Evolutionary conservation across 2,113 vertebrate genomes (phyloP), one percentile per base, ranked within the genome.

Genomic region (Gracilinanus agilis): DNA sequence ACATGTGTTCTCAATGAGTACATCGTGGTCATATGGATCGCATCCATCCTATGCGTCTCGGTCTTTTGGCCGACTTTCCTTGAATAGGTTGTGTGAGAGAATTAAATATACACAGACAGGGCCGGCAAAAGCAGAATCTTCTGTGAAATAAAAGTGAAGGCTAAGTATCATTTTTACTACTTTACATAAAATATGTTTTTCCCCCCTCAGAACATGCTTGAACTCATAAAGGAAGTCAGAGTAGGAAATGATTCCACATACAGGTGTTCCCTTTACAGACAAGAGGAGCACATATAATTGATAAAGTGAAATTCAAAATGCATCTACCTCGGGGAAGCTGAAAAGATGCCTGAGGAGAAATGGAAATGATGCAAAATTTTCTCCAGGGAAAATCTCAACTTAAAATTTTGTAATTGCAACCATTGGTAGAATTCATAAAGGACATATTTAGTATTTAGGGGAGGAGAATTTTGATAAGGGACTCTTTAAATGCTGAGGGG

Each of bases 341-440:
- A 94, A 95, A 90, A 90, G 90, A 93, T 95, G 95, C 92, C 95
- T 90, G 40, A 24, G 54, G n/a, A 44, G 91, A 92, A 93, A 83
- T 83, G 94, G 90, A 83, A 13, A 94, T 0, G n/a, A 83, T 40
- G 92, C 94, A 93, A 53, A 91, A 91, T 95, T 95, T 97, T 96
- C 91, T 89, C 44, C 94, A 96, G 95, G 96, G 93, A 96, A 97
- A 98, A 96, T 56, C 55, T 93, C 90, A 96, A 67, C 67, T 94
- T 95, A 97, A 90, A 92, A n/a, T 93, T 92, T 92, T 0, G 61
- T 8, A 88, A 54, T 56, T 90, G 88, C 90, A 24, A 90, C 90
- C n/a, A 83, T 40, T 83, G 67, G 67, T 83, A n/a, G 19, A 16
- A 83, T 40, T 16, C 5, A 21, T 83, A 40, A 21, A 40, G 67